Base-by-base conservation (phyloP, 2,113 vertebrate species). In the human region DNA sequence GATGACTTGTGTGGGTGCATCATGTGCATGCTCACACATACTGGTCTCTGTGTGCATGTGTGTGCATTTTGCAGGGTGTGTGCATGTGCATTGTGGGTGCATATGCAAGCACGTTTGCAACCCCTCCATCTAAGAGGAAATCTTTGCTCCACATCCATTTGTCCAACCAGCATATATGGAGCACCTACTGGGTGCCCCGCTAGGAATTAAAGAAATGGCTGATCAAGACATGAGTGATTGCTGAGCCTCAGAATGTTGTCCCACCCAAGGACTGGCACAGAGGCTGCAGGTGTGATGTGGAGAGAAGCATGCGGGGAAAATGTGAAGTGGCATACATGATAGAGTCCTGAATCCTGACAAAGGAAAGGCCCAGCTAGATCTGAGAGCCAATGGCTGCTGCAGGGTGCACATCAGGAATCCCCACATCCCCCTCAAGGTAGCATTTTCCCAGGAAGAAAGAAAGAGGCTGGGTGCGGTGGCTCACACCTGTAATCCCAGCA, bases 281-380 rank as follows among this genome's bases (percentile, higher is more conserved):
- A 57, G 0, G 2, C n/a, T 0, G 10, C 48, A n/a, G 22, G 7
- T n/a, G 92, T n/a, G 59, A 59, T 2, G 0, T 0, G 7, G 85
- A 57, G 25, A n/a, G 17, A 43, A 59, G 70, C 38, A 9, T 2
- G 8, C 1, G 7, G 43, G 30, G 20, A n/a, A n/a, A 64, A 5
- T 68, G 72, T 20, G 55, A n/a, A 40, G 45, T 6, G 5, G 72
- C 82, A 68, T 20, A 22, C 1, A 9, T 6, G 72, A 79, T 27
- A 43, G 43, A 8, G 45, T 2, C 40, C 73, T 17, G 59, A 68
- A 45, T 23, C 50, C n/a, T 16, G 30, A 48, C 83, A 17, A 18
- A 5, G 0, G 22, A 43, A 48, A 45, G 64, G 38, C 83, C 73
- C 20, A 27, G 55, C 57, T 6, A n/a, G 12, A 92, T 38, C 79